Percentiles rank a stretch among this genome's conserved stretches.
Conservation (phyloP, 2,888 invertebrate genomes). For the Nebria brevicollis region DNA sequence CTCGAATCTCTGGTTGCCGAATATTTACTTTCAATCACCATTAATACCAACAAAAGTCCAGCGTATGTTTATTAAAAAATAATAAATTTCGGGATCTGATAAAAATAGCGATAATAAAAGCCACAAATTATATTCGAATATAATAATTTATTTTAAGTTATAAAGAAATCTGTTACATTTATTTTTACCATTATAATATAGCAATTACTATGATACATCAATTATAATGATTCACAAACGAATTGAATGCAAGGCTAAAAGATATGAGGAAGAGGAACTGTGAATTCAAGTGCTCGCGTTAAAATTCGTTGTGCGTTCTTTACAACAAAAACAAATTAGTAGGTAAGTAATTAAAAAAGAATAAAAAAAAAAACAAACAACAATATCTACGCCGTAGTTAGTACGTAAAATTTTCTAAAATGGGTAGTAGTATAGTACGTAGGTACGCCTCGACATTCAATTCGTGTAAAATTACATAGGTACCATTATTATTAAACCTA, state of each 20-base stretch:
- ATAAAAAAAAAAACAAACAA: background rate
- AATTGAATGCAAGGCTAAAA: conserved; percentile 38
- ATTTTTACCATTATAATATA: conserved; percentile 47
- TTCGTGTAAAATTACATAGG: conserved; percentile 22
- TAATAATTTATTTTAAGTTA: conserved; percentile 48
- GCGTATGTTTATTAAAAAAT: no score
- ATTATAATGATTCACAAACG: conserved; percentile 37
- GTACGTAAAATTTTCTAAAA: background rate
- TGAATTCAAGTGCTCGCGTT: conserved; percentile 10
- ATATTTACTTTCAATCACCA: no score
- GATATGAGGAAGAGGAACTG: conserved; percentile 13
- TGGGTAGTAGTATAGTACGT: conserved; percentile 13
- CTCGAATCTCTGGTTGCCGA: no score
- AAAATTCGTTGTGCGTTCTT: conserved; percentile 13
- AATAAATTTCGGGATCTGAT: no score
- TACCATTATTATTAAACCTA: conserved; percentile 45
- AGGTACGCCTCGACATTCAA: background rate
- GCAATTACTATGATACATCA: conserved; percentile 47
- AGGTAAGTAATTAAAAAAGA: background rate
- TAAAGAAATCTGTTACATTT: conserved; percentile 48
- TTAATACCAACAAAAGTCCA: no score
- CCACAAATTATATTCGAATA: conserved; percentile 43
- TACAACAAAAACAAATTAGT: background rate
- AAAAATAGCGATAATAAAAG: background rate
- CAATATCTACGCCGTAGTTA: background rate